Evolutionary conservation across 1,140 invertebrate species (phyloP).

Genomic region (Meloidogyne exigua): DNA sequence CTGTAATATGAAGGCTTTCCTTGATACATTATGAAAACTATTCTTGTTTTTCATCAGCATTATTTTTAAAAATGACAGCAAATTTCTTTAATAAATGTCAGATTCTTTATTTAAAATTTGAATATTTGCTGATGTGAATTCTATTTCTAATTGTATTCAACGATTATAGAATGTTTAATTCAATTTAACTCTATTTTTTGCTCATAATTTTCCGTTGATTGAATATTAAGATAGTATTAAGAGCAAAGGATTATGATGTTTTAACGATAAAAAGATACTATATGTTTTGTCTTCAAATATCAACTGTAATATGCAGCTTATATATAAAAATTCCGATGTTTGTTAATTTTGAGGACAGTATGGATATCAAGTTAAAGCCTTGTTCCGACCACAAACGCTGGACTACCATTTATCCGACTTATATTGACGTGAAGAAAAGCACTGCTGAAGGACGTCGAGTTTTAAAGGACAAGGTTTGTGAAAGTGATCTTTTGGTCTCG

Average conservation of each 20-base stretch:
- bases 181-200: neutral
- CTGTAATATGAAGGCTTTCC: neutral
- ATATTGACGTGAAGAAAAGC: slow-evolving; percentile 89
- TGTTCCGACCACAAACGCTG: slow-evolving; percentile 69
- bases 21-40: neutral
- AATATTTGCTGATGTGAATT: neutral
- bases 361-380: slow-evolving; percentile 36
- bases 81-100: neutral
- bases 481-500: neutral
- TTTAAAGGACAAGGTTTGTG: slow-evolving; percentile 72
- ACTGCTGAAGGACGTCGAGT: slow-evolving; percentile 80
- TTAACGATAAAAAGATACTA: too few relatives aligned
- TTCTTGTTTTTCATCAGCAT: neutral
- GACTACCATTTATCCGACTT: slow-evolving; percentile 93
- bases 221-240: too few relatives aligned
- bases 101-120: neutral
- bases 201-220: neutral
- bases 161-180: neutral
- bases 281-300: too few relatives aligned
- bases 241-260: too few relatives aligned
- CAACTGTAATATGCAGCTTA: too few relatives aligned
- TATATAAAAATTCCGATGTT: too few relatives aligned
- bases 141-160: neutral
- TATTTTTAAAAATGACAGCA: neutral
- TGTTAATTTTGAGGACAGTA: neutral